These are phyloP conservation scores for Sminthopsis crassicaudata DNA, from an alignment of 2,113 vertebrate species.

Conservation along the genomic window DNA sequence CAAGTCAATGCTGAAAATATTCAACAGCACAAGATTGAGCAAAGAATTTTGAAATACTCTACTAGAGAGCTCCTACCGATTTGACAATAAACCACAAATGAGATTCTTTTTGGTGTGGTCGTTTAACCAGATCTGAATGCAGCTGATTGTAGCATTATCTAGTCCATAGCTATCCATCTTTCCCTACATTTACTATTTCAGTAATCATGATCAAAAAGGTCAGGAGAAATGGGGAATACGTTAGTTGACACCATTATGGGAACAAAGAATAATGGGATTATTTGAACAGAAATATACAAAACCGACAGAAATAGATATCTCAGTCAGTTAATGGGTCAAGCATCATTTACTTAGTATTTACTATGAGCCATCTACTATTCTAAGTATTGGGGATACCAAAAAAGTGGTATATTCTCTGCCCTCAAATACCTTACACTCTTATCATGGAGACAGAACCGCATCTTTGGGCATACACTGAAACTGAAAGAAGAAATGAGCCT, in stretches of 20 bases:
- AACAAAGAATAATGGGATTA: slow-evolving; percentile 56
- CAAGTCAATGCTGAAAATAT: background rate
- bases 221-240: background rate
- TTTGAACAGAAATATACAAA: slow-evolving; percentile 59
- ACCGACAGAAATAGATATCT: slow-evolving; percentile 5
- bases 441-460: background rate
- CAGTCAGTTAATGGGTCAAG: background rate
- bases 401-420: background rate
- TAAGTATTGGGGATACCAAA: background rate
- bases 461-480: background rate
- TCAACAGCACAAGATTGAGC: background rate
- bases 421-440: background rate
- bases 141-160: background rate
- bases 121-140: background rate
- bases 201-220: background rate
- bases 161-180: background rate
- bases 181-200: background rate
- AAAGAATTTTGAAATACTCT: background rate
- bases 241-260: slow-evolving; percentile 24
- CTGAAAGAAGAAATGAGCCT: background rate
- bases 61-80: background rate
- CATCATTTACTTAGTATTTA: background rate
- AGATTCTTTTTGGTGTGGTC: background rate
- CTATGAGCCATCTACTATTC: background rate
- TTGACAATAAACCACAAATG: background rate